Conservation (phyloP, 2,113 vertebrate genomes). For the Microtus ochrogaster region DNA sequence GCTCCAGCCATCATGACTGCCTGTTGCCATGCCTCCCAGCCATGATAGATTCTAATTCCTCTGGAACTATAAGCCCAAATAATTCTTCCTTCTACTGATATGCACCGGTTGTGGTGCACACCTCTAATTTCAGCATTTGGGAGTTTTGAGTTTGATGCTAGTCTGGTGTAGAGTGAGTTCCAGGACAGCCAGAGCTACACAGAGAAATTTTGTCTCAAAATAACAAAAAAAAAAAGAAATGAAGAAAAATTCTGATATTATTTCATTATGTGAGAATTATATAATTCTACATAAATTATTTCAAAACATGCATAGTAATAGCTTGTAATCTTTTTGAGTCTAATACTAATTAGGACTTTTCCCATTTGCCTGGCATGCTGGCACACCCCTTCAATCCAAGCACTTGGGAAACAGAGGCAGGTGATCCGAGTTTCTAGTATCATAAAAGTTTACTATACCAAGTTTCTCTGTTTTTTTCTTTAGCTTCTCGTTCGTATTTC, state of each 20-base stretch:
- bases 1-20: background rate
- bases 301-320: background rate
- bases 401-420: background rate
- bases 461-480: slow-evolving; percentile 99
- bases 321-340: background rate
- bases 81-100: background rate
- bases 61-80: background rate
- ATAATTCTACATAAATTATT: background rate
- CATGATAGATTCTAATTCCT: background rate
- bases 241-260: background rate
- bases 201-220: background rate
- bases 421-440: background rate
- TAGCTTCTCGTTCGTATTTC: slow-evolving; percentile 99
- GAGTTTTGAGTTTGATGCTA: background rate
- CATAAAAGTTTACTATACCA: slow-evolving; percentile 88
- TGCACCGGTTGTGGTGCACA: background rate
- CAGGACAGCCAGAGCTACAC: background rate
- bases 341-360: background rate
- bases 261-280: slow-evolving; percentile 3
- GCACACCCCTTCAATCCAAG: background rate
- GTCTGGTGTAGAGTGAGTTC: background rate
- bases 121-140: background rate
- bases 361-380: background rate
- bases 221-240: background rate
- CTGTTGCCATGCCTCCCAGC: background rate